Evolutionary conservation across 2,797 vertebrate species (phyloP).

Genomic region (Acipenser transmontanus): DNA sequence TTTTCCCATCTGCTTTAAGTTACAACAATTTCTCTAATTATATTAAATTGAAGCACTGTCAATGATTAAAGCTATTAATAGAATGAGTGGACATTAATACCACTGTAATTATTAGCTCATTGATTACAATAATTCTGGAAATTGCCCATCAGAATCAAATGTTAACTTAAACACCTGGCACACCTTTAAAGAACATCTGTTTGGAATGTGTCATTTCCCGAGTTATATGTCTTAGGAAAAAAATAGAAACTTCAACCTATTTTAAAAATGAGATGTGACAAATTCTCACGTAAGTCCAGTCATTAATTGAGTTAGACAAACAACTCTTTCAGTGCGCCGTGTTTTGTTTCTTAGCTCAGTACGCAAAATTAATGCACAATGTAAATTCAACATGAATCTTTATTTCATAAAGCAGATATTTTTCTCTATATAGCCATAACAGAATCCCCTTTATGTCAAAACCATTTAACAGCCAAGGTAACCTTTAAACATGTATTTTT

Average conservation of each 20-base stretch:
- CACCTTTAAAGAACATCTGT: constrained; percentile 64
- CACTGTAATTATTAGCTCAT: constrained; percentile 81
- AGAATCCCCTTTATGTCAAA: too few relatives aligned
- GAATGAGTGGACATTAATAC: constrained; percentile 75
- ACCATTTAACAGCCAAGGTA: background rate
- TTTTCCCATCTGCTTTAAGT: constrained; percentile 76
- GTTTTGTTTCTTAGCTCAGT: too few relatives aligned
- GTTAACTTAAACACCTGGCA: constrained; percentile 76
- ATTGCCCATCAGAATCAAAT: constrained; percentile 79
- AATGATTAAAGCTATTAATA: constrained; percentile 84
- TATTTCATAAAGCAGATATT: too few relatives aligned
- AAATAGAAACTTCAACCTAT: background rate
- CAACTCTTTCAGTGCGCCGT: too few relatives aligned
- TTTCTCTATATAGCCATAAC: too few relatives aligned
- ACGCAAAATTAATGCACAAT: too few relatives aligned
- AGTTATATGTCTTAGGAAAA: background rate
- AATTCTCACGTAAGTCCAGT: too few relatives aligned
- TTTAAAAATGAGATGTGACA: constrained; percentile 35
- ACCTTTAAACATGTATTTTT: background rate
- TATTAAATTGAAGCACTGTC: constrained; percentile 77
- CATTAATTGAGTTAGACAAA: too few relatives aligned
- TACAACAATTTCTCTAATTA: constrained; percentile 86
- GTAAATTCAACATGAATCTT: too few relatives aligned
- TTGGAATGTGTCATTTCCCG: constrained; percentile 37
- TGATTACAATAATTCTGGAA: constrained; percentile 91